Conservation (phyloP, 2,113 vertebrate species). For the Stegostoma tigrinum region DNA sequence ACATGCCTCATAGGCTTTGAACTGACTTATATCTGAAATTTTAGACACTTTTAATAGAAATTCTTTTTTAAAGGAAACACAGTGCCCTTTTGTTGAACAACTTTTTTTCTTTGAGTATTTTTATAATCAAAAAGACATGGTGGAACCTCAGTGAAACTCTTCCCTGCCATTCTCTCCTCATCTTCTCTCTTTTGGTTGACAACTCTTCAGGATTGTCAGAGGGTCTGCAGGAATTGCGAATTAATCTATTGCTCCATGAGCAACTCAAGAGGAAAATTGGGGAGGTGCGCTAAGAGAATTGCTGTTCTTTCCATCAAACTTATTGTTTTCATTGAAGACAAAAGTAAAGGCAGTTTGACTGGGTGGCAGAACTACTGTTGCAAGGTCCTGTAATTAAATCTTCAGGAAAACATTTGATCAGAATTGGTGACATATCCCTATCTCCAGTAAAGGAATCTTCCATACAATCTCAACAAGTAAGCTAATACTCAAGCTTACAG, state of each 20-base stretch:
- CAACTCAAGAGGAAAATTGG: neutral
- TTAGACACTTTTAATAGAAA: neutral
- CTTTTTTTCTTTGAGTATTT: neutral
- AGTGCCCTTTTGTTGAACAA: slow-evolving; percentile 11
- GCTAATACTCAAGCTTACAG: neutral
- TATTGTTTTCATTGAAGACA: neutral
- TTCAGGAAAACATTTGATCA: neutral
- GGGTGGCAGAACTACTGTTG: neutral
- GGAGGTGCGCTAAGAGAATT: neutral
- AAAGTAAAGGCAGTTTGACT: neutral
- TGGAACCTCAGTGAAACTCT: neutral
- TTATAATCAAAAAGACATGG: too few species aligned
- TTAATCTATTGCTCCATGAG: neutral
- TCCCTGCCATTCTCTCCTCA: neutral
- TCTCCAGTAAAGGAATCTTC: neutral
- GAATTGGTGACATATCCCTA: neutral
- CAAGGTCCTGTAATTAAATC: neutral
- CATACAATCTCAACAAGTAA: neutral
- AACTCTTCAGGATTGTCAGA: neutral
- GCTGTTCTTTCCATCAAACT: neutral
- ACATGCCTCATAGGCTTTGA: neutral
- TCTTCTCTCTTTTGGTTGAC: neutral
- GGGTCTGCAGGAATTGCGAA: neutral
- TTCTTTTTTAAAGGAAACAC: neutral
- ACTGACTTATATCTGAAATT: slow-evolving; percentile 12